Conservation (phyloP, 1,140 invertebrate genomes). For the Drosophila ogumai region DNA sequence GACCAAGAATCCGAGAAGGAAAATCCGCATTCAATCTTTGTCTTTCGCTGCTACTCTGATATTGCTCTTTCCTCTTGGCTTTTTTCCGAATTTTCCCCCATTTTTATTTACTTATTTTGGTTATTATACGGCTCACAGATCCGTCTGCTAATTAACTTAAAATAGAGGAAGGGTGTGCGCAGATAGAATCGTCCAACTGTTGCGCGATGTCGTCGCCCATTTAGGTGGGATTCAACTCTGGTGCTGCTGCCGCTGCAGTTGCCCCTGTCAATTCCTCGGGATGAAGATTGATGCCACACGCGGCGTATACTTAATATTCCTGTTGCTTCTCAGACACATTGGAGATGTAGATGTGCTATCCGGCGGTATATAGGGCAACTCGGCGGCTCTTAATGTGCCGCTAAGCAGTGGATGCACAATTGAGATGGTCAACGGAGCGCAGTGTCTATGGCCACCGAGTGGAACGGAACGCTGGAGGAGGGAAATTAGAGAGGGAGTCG, state of each 20-base stretch:
- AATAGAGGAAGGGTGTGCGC: conserved; percentile 55
- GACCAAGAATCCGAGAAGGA: conserved; percentile 16
- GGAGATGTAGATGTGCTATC: conserved; percentile 10
- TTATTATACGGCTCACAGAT: conserved; percentile 56
- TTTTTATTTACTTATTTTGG: conserved; percentile 45
- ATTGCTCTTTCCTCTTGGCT: neutral
- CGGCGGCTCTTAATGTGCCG: conserved; percentile 52
- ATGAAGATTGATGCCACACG: conserved; percentile 73
- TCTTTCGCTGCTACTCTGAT: neutral
- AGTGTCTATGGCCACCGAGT: conserved; percentile 55
- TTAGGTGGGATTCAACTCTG: conserved; percentile 31
- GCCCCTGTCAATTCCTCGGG: conserved; percentile 46
- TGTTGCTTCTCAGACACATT: conserved; percentile 12
- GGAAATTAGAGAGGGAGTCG: conserved; percentile 21
- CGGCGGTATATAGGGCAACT: conserved; percentile 39
- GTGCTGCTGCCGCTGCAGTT: conserved; percentile 21
- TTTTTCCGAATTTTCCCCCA: neutral
- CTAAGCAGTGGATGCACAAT: conserved; percentile 58
- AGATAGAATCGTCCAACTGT: conserved; percentile 50
- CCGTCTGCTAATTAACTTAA: conserved; percentile 76
- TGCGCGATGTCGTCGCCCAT: conserved; percentile 73
- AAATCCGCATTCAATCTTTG: conserved; percentile 35
- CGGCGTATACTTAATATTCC: conserved; percentile 56
- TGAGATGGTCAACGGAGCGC: conserved; percentile 59
- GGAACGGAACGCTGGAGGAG: conserved; percentile 33